Percentiles rank a stretch among this genome's conserved stretches.
Conservation (phyloP, 2,888 invertebrate genomes). For the Idaea biselata region DNA sequence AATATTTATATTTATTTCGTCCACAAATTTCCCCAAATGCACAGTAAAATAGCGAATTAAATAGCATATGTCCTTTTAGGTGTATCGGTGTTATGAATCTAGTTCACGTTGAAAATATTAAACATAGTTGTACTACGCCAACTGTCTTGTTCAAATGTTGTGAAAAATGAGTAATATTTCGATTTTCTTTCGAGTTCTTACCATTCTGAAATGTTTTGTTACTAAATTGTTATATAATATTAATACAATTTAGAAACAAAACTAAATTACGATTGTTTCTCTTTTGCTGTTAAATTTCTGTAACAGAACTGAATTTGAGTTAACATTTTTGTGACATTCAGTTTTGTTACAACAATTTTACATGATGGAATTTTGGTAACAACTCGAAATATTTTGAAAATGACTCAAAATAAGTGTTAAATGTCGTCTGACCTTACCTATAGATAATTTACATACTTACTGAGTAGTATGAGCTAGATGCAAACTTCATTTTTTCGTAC, state of each 20-base stretch:
- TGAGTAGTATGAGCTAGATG: slow-evolving; percentile 78
- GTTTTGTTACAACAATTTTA: neutral
- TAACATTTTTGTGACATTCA: neutral
- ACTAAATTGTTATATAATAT: slow-evolving; percentile 35
- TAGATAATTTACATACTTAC: slow-evolving; percentile 59
- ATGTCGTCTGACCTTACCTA: neutral
- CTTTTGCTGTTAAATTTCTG: slow-evolving; percentile 17
- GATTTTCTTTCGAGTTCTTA: neutral
- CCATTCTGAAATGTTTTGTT: slow-evolving; percentile 52
- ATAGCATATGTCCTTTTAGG: slow-evolving; percentile 59
- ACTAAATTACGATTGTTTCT: no score
- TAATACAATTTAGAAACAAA: neutral
- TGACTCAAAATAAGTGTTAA: neutral
- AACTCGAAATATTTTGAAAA: neutral
- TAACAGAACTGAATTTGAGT: slow-evolving; percentile 35
- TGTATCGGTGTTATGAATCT: slow-evolving; percentile 73
- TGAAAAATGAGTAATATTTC: slow-evolving; percentile 39
- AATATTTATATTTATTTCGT: no score
- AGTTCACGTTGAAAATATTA: slow-evolving; percentile 63
- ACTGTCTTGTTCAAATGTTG: slow-evolving; percentile 73
- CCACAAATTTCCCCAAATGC: slow-evolving; percentile 52
- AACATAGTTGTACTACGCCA: slow-evolving; percentile 49
- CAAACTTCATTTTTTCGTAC: slow-evolving; percentile 77
- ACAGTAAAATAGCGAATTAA: slow-evolving; percentile 53
- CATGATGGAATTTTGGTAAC: slow-evolving; percentile 36